Conservation (phyloP, 2,888 invertebrate species). For the Troides helena region DNA sequence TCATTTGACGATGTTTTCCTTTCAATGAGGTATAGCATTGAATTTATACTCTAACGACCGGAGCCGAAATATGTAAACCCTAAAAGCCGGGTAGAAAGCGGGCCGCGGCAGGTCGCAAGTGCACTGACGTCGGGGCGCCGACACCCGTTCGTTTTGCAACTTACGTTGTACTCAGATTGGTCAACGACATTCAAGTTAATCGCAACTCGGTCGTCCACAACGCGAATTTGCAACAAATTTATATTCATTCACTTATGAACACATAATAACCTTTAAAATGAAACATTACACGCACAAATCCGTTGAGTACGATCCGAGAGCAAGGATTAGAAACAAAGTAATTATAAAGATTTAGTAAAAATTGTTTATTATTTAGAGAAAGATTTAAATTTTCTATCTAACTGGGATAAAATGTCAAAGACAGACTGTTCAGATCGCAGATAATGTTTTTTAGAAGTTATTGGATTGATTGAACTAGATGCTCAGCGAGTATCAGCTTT, state of each 20-base stretch:
- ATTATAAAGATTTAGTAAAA: too few relatives aligned
- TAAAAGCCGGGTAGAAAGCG: slow-evolving; percentile 14
- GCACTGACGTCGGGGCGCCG: slow-evolving; percentile 19
- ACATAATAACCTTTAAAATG: slow-evolving; percentile 8
- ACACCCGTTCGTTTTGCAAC: slow-evolving; percentile 23
- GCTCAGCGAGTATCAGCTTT: too few relatives aligned
- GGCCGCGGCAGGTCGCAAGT: slow-evolving; percentile 12
- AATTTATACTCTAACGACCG: neutral
- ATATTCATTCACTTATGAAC: slow-evolving; percentile 8
- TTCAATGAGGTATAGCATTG: neutral
- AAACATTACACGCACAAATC: slow-evolving; percentile 6
- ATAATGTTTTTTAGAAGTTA: too few relatives aligned
- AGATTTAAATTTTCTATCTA: too few relatives aligned
- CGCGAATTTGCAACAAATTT: slow-evolving; percentile 2
- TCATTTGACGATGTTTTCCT: slow-evolving; percentile 5
- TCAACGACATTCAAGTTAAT: slow-evolving; percentile 29
- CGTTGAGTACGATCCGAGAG: neutral
- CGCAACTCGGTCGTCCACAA: slow-evolving; percentile 6
- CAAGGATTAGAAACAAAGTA: neutral
- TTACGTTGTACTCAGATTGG: slow-evolving; percentile 21
- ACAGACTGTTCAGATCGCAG: too few relatives aligned
- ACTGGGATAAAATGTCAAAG: too few relatives aligned
- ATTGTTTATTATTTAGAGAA: too few relatives aligned
- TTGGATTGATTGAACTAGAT: too few relatives aligned
- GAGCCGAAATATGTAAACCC: slow-evolving; percentile 2